A percentile compares a stretch with the other conserved stretches of the same genome.
Evolutionary conservation across 1,140 invertebrate species (phyloP).

Genomic region (Zaprionus gabonicus): DNA sequence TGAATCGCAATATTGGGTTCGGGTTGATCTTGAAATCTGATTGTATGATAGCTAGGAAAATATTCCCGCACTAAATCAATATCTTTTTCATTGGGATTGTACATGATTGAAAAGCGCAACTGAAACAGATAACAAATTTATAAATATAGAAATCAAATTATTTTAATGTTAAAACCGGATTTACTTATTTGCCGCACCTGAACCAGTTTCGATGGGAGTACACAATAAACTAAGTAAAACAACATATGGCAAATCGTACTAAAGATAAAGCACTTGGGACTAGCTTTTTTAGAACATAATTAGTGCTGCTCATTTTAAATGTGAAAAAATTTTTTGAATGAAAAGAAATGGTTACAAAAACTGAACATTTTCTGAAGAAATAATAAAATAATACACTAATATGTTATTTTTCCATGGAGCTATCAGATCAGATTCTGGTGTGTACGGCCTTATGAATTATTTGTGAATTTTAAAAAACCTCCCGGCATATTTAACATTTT

Average conservation of each 20-base stretch:
- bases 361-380: too few relatives aligned
- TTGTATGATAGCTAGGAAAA: slow-evolving; percentile 58
- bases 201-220: background rate
- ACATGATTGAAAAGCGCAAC: slow-evolving; percentile 38
- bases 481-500: too few relatives aligned
- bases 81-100: slow-evolving; percentile 50
- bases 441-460: too few relatives aligned
- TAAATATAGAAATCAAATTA: background rate
- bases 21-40: slow-evolving; percentile 52
- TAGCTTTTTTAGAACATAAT: background rate
- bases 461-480: rapidly evolving
- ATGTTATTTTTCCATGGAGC: too few relatives aligned
- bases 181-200: background rate
- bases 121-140: background rate
- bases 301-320: background rate
- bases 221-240: background rate
- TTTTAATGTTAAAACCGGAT: background rate
- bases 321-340: background rate
- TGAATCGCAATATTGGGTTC: slow-evolving; percentile 53
- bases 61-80: slow-evolving; percentile 62
- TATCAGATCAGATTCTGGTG: too few relatives aligned
- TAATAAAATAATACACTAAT: too few relatives aligned
- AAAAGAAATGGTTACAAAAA: too few relatives aligned
- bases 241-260: background rate
- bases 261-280: background rate